Evolutionary conservation across 2,797 vertebrate genomes (phyloP), one percentile per base, ranked within the genome.

Genomic region (Trichosurus vulpecula): DNA sequence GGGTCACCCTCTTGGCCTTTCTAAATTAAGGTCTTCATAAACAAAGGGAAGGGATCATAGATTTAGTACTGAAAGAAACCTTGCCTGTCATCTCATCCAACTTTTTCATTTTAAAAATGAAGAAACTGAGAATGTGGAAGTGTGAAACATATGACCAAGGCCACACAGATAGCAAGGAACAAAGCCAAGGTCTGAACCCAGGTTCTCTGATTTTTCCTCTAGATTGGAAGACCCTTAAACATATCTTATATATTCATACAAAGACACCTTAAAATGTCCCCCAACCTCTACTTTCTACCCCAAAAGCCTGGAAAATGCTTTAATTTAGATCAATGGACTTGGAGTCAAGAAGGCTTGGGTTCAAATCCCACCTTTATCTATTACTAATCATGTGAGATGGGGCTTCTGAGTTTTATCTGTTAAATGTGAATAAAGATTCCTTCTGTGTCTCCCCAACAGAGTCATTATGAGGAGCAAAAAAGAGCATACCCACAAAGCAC

Each of bases 191-290:
- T 30, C 57, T 58, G 30, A 31, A 58, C 57, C 57, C 11, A 4
- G 4, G 30, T 31, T 30, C 30, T 58, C 57, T 31, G 57, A 31
- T 58, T 58, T 58, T 31, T 58, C 57, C 30, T 31, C 57, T 58
- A 58, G 30, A 31, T 57, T 95, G 47, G 94, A 81, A 97, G 90
- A 96, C 93, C 55, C 93, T 97, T 74, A 94, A 90, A 52, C 4
- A 58, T 58, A 58, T 31, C 5, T 57, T 57, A 57, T 27, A 57
- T 56, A 29, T 57, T 10, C 74, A 30, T 6, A 66, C 87, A 97
- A 93, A 92, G n/a, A n/a, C n/a, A 95, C 35, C 29, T 61, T 91
- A 92, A 96, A 92, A 81, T 54, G 58, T 16, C 31, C 31, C 94
- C 92, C 57, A 92, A 91, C 61, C 90, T 87, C 22, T 51, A 12